Base-by-base conservation (phyloP, 2,888 invertebrate genomes). In the Subacronicta megacephala region DNA sequence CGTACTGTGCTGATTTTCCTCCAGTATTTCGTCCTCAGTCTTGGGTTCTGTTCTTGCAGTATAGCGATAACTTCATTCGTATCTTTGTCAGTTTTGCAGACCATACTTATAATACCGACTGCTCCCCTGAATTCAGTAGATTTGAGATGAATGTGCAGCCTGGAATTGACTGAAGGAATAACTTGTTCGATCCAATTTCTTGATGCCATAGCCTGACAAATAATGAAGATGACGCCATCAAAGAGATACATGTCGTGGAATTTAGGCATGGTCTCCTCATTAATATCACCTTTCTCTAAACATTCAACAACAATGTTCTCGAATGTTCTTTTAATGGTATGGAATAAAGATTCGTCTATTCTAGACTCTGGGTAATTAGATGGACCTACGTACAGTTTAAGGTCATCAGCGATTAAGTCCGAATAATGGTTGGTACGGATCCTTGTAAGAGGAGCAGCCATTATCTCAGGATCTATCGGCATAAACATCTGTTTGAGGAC, bases 101-200 rank as follows among this genome's bases (percentile, higher is more conserved):
- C 60, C 89, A 93, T 90, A 47, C 87, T 93, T 10, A 93, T 78
- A 9, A 93, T 93, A 0, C 93, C 93, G 0, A 93, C 93, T 0
- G 92, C 90, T 0, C 93, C 93, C n/a, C 93, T 82, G 54, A 90
- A 93, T 56, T 93, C 93, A 0, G 92, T 93, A 0, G 87, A 79
- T 68, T 90, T 92, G 1, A 93, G 74, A 58, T 80, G 80, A 0
- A 81, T 71, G 31, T 84, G 70, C 20, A 92, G 47, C 45, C 71
- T 85, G 0, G 66, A 45, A 54, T 88, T 90, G 0, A 91, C 77
- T 3, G 56, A 36, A 1, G 59, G 26, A 5, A 93, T 66, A 1
- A 76, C 71, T 0, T 80, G 58, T 52, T 90, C 90, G 1, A 92
- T 83, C 89, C 92, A 92, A 2, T 67, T 35, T 15, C 87, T 83